Evolutionary conservation across 2,888 invertebrate species (phyloP).

Genomic region (Eulithis prunata): DNA sequence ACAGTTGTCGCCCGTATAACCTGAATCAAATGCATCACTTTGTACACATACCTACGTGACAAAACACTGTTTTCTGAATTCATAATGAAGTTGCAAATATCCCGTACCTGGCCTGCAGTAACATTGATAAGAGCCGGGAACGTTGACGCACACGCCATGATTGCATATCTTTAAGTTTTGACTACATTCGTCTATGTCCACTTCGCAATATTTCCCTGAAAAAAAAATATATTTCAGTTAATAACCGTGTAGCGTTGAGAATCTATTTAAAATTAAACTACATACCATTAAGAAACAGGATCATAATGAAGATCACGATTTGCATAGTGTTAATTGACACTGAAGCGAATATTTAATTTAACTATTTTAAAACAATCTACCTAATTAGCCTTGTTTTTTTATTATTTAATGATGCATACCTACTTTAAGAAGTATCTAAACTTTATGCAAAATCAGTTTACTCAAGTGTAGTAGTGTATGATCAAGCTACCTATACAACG

Average conservation of each 20-base stretch:
- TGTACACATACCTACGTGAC: conserved; percentile 8
- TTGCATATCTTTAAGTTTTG: conserved; percentile 87
- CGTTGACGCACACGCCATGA: conserved; percentile 92
- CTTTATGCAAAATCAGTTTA: conserved; percentile 48
- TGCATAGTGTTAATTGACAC: conserved; percentile 26
- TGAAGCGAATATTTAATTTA: neutral
- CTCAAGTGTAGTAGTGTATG: conserved; percentile 52
- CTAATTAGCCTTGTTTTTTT: conserved; percentile 18
- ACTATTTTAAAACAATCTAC: conserved; percentile 12
- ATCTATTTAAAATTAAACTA: neutral
- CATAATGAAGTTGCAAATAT: conserved; percentile 18
- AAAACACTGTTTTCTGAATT: conserved; percentile 24
- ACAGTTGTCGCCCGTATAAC: conserved; percentile 93
- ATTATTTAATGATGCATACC: neutral
- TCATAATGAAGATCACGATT: conserved; percentile 34
- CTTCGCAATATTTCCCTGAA: conserved; percentile 82
- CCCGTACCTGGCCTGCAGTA: conserved; percentile 90
- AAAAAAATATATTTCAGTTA: conserved; percentile 27
- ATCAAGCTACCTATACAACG: conserved; percentile 15
- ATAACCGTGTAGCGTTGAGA: neutral
- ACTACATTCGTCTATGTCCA: conserved; percentile 91
- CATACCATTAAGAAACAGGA: conserved; percentile 48
- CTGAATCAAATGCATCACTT: conserved; percentile 47
- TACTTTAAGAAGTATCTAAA: neutral
- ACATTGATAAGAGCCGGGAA: conserved; percentile 91